These are phyloP conservation scores for Hipposideros armiger DNA, from an alignment of 2,113 vertebrate genomes.

Conservation along the genomic window DNA sequence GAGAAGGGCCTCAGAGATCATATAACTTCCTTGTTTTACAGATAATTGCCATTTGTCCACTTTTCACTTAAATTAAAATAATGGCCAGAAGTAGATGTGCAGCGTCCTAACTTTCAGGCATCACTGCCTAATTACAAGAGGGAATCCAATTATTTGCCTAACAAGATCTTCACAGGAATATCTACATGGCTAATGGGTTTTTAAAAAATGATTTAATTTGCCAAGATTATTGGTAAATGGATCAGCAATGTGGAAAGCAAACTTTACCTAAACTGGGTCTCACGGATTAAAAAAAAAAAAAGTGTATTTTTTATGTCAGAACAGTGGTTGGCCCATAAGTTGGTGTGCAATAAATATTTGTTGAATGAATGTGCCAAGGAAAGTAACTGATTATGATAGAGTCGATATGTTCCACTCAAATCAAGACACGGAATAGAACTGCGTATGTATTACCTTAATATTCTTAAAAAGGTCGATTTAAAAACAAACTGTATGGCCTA, in stretches of 20 bases:
- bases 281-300: background rate
- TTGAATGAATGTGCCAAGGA: background rate
- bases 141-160: background rate
- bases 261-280: background rate
- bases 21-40: background rate
- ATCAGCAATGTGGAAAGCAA: background rate
- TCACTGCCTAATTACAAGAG: background rate
- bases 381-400: background rate
- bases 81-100: background rate
- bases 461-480: background rate
- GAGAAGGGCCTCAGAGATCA: background rate
- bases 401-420: background rate
- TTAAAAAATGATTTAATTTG: background rate
- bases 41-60: slow-evolving; percentile 9
- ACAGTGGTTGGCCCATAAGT: background rate
- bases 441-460: background rate
- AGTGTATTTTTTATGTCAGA: background rate
- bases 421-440: background rate
- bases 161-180: background rate
- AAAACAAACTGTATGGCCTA: background rate
- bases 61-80: slow-evolving; percentile 8
- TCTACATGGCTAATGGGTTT: background rate
- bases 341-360: background rate
- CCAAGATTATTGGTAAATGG: background rate
- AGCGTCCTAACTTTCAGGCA: background rate